These are phyloP conservation scores for Gymnobelideus leadbeateri DNA, from an alignment of 2,113 vertebrate species.

Conservation along the genomic window DNA sequence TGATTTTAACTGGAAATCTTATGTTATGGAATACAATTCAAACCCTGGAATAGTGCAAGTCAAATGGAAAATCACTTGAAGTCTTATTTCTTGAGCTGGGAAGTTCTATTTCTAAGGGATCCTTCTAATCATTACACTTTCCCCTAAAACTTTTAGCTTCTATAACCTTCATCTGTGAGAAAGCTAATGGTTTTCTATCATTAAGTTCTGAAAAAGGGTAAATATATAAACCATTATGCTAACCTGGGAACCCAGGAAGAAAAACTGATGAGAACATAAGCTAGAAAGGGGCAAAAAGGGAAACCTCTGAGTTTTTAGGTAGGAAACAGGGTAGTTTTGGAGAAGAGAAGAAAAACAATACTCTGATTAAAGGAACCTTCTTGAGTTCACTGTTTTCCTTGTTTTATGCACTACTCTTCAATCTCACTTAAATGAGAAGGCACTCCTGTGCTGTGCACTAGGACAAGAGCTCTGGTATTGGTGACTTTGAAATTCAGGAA, in stretches of 20 bases:
- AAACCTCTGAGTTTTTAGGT: background rate
- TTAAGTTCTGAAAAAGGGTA: background rate
- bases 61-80: background rate
- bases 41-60: background rate
- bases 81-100: background rate
- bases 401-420: background rate
- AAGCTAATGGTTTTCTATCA: background rate
- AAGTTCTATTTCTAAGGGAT: background rate
- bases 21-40: background rate
- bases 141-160: background rate
- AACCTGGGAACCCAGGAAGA: background rate
- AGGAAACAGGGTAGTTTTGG: background rate
- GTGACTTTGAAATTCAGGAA: background rate
- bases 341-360: background rate
- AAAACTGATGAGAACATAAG: background rate
- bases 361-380: background rate
- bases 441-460: background rate
- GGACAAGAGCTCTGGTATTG: background rate
- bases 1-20: conserved; percentile 45
- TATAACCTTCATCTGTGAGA: background rate
- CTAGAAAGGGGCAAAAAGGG: background rate
- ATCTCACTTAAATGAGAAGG: too few relatives aligned
- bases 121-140: background rate
- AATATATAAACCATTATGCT: background rate
- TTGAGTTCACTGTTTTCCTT: background rate